Base-by-base conservation (phyloP, 1,140 invertebrate species). In the Matsumurasca onukii region DNA sequence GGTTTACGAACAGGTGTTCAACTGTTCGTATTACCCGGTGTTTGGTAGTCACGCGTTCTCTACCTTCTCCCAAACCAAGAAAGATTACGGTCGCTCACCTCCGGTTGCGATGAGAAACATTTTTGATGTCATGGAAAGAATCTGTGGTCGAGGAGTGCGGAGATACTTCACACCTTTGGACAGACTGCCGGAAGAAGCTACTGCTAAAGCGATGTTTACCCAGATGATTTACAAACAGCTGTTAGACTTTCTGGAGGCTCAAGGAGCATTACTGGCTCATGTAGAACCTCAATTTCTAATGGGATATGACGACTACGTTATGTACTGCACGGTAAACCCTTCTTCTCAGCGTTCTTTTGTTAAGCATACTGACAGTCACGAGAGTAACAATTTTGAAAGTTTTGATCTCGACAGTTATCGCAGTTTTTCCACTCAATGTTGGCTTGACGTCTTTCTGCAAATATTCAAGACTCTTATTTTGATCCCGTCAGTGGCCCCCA, bases 361-460 rank as follows among this genome's bases (percentile, higher is more conserved):
- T n/a, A n/a, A n/a, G n/a, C n/a, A 17, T 39, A 9, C 34, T 39
- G 34, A 39, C 34, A n/a, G n/a, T n/a, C n/a, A n/a, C 5, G 34
- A 39, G 34, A 9, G 34, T 39, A 39, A 39, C 34, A 39, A 39
- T 39, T n/a, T n/a, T n/a, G n/a, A 17, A 59, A 29, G 13, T 57
- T 22, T 24, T 67, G 66, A 31, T 13, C 20, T 22, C 22, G 57
- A 69, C 12, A 31, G 67, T 31, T 80, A 78, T 63, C 71, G 76
- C 48, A 66, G 67, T 2, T 71, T 76, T n/a, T 76, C 73, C n/a
- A 77, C 75, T 66, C 79, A 80, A 64, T 76, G 66, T 31, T 82
- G 80, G 81, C 55, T 82, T 13, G 80, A 82, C 52, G 48, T 82
- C 1, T 69, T 79, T 30, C 72, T 81, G 24, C 78, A 79, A 71